A percentile compares a stretch with the other conserved stretches of the same genome.
Evolutionary conservation across 2,113 vertebrate genomes (phyloP).

Genomic region (Chinchilla lanigera): DNA sequence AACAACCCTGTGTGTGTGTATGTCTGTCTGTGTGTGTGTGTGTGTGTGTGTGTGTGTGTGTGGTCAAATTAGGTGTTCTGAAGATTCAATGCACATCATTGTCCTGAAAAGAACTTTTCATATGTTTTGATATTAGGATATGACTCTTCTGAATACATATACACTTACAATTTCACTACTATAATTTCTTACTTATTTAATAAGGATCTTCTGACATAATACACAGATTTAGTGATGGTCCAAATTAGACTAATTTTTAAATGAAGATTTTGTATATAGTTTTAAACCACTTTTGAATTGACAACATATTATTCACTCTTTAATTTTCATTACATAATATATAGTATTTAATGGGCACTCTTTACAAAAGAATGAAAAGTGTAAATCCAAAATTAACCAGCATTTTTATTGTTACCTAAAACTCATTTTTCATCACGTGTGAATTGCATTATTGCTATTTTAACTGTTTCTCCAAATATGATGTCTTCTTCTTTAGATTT

Average conservation of each 20-base stretch:
- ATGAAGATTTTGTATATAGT: accelerated
- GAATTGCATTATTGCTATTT: neutral
- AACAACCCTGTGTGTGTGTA: neutral
- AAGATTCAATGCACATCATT: neutral
- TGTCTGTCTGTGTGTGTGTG: neutral
- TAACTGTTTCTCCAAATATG: neutral
- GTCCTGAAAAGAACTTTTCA: neutral
- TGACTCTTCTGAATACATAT: neutral
- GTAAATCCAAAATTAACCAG: neutral
- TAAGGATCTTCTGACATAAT: neutral
- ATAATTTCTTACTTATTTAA: neutral
- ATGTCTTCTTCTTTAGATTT: neutral
- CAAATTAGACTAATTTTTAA: neutral
- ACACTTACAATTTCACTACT: neutral
- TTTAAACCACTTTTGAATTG: neutral
- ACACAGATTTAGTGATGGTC: neutral
- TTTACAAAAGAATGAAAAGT: neutral
- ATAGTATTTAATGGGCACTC: neutral
- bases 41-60: neutral
- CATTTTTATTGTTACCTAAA: neutral
- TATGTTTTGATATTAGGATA: neutral
- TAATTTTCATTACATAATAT: neutral
- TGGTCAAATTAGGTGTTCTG: neutral
- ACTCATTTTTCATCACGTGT: neutral
- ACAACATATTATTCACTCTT: neutral